Evolutionary conservation across 2,113 vertebrate species (phyloP).

Genomic region (Odobenus rosmarus): DNA sequence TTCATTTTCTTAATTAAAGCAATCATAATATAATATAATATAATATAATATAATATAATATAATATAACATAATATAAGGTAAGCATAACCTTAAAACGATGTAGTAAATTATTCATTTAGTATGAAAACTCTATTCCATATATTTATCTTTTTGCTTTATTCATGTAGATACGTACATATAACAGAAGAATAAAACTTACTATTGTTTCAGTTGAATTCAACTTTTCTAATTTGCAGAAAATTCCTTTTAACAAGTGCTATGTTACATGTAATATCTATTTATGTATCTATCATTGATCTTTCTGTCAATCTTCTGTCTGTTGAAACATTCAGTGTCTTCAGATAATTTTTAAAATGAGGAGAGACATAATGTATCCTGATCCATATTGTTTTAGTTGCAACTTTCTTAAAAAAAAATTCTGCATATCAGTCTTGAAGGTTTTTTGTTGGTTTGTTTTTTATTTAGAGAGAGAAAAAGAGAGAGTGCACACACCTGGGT

Average conservation of each 20-base stretch:
- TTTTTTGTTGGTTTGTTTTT: background rate
- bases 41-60: background rate
- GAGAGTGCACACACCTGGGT: background rate
- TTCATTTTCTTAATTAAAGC: background rate
- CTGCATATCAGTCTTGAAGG: background rate
- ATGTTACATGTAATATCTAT: background rate
- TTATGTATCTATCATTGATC: background rate
- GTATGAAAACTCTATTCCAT: background rate
- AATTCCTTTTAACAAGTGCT: background rate
- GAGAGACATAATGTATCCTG: background rate
- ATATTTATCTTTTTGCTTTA: background rate
- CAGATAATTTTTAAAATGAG: background rate
- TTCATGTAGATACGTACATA: background rate
- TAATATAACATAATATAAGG: background rate
- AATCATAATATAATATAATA: background rate
- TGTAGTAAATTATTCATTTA: background rate
- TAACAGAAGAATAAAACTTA: background rate
- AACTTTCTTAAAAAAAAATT: constrained; percentile 1
- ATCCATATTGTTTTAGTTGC: background rate
- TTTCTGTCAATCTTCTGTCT: background rate
- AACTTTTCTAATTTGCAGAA: background rate
- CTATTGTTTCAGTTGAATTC: background rate
- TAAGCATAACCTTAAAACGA: background rate
- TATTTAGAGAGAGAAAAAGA: background rate
- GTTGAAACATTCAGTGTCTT: background rate